A percentile compares a stretch with the other conserved stretches of the same genome.
Conservation (phyloP, 2,797 vertebrate species). For the Sebastes melanostomus region DNA sequence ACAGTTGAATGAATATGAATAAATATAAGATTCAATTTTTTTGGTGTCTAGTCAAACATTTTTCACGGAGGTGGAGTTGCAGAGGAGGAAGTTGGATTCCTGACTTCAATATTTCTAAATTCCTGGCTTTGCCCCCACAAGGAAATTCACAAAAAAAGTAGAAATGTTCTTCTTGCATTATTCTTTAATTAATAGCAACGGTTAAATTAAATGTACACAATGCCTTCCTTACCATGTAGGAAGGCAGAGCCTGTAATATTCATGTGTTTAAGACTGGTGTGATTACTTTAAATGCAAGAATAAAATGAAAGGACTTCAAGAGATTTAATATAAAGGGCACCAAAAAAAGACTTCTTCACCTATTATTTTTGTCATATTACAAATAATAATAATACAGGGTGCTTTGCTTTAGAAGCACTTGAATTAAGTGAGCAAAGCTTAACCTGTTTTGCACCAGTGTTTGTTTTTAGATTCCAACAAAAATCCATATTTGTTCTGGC, state of each 20-base stretch:
- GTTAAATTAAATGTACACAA: not conserved
- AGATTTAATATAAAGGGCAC: not conserved
- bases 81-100: not conserved
- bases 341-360: not conserved
- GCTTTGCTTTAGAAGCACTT: not conserved
- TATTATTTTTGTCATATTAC: not conserved
- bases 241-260: not conserved
- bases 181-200: not conserved
- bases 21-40: not conserved
- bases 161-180: not conserved
- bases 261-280: not conserved
- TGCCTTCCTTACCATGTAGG: not conserved
- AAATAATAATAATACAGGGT: not conserved
- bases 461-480: not conserved
- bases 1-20: not conserved
- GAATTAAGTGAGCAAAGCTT: not conserved
- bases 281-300: not conserved
- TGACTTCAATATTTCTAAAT: not conserved
- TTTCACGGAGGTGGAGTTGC: not conserved
- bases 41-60: not conserved
- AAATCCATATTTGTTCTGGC: not conserved
- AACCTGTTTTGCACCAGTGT: not conserved
- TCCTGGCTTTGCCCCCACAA: not conserved
- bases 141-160: not conserved
- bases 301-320: not conserved